Percentiles rank a stretch among this genome's conserved stretches.
These are phyloP conservation scores for Zophobas atratus DNA, from an alignment of 1,140 invertebrate genomes.

Conservation along the genomic window DNA sequence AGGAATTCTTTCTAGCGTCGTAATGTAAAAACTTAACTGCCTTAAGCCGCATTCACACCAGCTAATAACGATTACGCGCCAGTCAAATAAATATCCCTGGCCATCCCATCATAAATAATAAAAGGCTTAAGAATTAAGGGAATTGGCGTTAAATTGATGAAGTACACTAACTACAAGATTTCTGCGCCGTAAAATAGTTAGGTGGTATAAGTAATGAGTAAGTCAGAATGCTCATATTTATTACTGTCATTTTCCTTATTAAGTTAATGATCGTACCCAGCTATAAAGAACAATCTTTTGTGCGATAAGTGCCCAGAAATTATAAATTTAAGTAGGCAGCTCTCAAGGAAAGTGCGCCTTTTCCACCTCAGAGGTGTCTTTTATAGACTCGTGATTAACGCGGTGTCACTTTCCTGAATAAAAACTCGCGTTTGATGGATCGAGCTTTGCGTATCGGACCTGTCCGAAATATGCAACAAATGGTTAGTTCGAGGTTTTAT, in stretches of 20 bases:
- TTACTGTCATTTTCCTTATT: slow-evolving; percentile 43
- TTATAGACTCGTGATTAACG: slow-evolving; percentile 6
- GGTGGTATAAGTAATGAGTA: slow-evolving; percentile 31
- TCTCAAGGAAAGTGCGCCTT: background rate
- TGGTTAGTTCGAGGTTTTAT: background rate
- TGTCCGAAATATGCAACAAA: slow-evolving; percentile 15
- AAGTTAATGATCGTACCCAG: slow-evolving; percentile 23
- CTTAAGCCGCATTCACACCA: slow-evolving; percentile 16
- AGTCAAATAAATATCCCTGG: slow-evolving; percentile 12
- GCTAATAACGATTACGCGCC: slow-evolving; percentile 24
- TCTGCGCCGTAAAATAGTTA: slow-evolving; percentile 14
- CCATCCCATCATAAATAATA: slow-evolving; percentile 12
- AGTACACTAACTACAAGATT: slow-evolving; percentile 22
- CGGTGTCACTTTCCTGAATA: slow-evolving; percentile 5
- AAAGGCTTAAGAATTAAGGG: slow-evolving; percentile 33
- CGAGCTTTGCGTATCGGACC: background rate
- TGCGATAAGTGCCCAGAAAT: slow-evolving; percentile 11
- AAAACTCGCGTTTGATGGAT: slow-evolving; percentile 9
- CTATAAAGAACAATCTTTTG: slow-evolving; percentile 11
- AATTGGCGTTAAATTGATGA: slow-evolving; percentile 43
- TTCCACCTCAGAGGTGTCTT: slow-evolving; percentile 30
- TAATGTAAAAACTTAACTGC: background rate
- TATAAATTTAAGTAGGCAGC: slow-evolving; percentile 40
- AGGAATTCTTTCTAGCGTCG: no score
- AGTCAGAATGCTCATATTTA: slow-evolving; percentile 40